Evolutionary conservation across 2,113 vertebrate species (phyloP).

Genomic region (Tupaia chinensis): DNA sequence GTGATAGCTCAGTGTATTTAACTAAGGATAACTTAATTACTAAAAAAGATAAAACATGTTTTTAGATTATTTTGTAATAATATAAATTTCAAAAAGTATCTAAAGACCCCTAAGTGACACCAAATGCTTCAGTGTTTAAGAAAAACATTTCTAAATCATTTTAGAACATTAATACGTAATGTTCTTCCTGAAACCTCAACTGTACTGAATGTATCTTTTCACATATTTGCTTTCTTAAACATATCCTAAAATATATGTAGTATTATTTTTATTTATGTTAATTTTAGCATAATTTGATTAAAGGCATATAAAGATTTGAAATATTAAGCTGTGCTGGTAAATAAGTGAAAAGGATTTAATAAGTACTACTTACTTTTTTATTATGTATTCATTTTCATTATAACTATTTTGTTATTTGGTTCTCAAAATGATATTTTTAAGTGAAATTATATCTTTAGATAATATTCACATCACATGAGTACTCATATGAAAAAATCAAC

Average conservation of each 20-base stretch:
- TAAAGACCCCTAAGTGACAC: constrained; percentile 77
- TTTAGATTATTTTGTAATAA: neutral
- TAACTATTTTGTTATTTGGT: neutral
- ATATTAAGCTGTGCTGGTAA: neutral
- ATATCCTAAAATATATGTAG: neutral
- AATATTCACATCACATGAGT: neutral
- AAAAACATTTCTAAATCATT: neutral
- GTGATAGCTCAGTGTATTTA: neutral
- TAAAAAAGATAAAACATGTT: neutral
- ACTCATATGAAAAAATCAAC: neutral
- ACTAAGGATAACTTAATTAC: neutral
- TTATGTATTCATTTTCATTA: neutral
- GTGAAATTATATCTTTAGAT: neutral
- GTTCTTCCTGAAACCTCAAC: neutral
- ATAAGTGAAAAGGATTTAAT: neutral
- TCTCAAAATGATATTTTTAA: neutral
- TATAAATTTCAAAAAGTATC: constrained; percentile 42
- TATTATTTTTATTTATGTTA: neutral
- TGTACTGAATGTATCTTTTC: neutral
- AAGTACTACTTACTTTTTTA: neutral
- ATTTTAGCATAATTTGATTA: neutral
- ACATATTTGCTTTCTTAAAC: neutral
- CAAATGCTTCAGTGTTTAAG: constrained; percentile 66
- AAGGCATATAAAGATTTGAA: neutral
- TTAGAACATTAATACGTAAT: neutral